Base-by-base conservation (phyloP, 2,888 invertebrate species). In the Lymantria dispar region DNA sequence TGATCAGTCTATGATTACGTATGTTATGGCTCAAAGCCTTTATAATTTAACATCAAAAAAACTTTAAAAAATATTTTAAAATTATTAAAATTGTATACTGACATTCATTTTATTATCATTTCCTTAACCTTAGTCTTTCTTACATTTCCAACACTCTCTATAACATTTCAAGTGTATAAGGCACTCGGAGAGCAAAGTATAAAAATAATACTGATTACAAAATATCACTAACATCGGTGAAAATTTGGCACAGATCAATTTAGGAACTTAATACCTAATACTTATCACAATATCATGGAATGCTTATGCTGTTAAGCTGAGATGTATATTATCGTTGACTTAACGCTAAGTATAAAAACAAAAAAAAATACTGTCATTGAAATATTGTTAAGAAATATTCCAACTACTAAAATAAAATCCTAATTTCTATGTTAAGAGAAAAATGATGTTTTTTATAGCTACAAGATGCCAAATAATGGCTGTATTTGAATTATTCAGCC, bases 191-290 rank as follows among this genome's bases (percentile, higher is more conserved):
- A 50, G 42, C 45, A 37, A 42, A 14, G 43, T 45, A 51, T 29
- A 62, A 61, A 60, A 60, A 56, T 65, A 78, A 78, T 78, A 78
- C 76, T 75, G 70, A 60, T 63, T 36, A 60, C 45, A 50, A 40
- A 45, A 50, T 54, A 62, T 65, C 66, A 61, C 65, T 62, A 60
- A 53, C 8, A 39, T 47, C 52, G 47, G 47, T 43, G 30, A 45
- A 36, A 47, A 45, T 72, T 70, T 72, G 70, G 70, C 76, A 74
- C 62, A 52, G 42, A 47, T 62, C 37, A 41, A 55, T 62, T 64
- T 54, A 68, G 56, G 62, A 65, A 70, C 60, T 31, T 39, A 36
- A 37, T 22, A 13, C 14, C 42, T 36, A 56, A 51, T 59, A 59
- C 22, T 50, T 68, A 67, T 66, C 63, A 68, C 63, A 62, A 47